phyloP scores from a whole-genome alignment of 2,888 invertebrate species.

The Acanthacorydalis orientalis region DNA sequence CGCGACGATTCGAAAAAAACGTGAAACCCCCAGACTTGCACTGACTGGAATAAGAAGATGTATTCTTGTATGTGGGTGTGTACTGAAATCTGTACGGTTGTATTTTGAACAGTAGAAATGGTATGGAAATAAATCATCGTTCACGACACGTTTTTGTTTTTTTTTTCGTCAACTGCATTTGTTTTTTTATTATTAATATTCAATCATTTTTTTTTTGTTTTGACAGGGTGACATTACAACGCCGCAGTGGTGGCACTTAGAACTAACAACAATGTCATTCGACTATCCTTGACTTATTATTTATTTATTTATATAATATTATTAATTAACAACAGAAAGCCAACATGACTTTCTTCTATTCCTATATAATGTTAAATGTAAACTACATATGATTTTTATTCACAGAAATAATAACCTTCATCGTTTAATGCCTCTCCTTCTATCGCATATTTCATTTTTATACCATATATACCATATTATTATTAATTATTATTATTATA shows the following conservation, averaged over 20 bases:
- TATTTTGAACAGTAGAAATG: too few species aligned
- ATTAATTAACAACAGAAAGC: slow-evolving; percentile 8
- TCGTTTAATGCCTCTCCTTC: too few species aligned
- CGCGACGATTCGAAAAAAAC: too few species aligned
- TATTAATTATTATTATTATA: too few species aligned
- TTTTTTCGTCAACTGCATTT: slow-evolving; percentile 3
- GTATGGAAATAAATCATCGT: too few species aligned
- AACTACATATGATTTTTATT: background rate
- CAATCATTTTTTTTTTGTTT: slow-evolving; percentile 3
- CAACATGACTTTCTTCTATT: slow-evolving; percentile 5
- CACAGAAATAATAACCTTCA: background rate
- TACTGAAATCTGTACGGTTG: too few species aligned
- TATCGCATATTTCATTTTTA: too few species aligned
- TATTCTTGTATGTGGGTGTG: too few species aligned
- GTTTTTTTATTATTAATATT: slow-evolving; percentile 4
- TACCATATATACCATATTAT: too few species aligned
- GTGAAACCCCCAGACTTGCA: too few species aligned
- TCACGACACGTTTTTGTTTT: background rate
- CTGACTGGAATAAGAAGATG: too few species aligned
- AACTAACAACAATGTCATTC: slow-evolving; percentile 8
- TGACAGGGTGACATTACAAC: slow-evolving; percentile 7
- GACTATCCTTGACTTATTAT: slow-evolving; percentile 4
- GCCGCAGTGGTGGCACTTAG: slow-evolving; percentile 8
- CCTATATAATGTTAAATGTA: background rate
- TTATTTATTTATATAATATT: slow-evolving; percentile 4